A percentile compares a stretch with the other conserved stretches of the same genome.
Conservation (phyloP, 2,888 invertebrate species). For the Pammene fasciana region DNA sequence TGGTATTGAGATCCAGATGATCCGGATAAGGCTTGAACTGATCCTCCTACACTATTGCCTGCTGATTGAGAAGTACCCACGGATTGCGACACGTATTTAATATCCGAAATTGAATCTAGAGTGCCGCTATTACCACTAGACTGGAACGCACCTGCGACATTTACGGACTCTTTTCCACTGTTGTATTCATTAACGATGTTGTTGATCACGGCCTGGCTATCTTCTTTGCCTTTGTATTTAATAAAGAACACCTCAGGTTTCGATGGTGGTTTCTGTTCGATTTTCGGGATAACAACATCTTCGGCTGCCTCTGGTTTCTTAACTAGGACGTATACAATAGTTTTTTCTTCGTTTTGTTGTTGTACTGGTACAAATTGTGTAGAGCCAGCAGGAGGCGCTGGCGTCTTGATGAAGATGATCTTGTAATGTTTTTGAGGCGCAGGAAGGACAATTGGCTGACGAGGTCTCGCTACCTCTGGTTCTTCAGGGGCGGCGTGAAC, state of each 20-base stretch:
- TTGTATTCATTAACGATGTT: constrained; percentile 74
- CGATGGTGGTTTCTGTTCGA: constrained; percentile 87
- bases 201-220: constrained; percentile 73
- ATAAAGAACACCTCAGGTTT: constrained; percentile 92
- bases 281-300: constrained; percentile 86
- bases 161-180: constrained; percentile 52
- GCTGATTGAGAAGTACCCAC: constrained; percentile 10
- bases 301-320: constrained; percentile 89
- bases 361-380: constrained; percentile 87
- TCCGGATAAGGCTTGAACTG: constrained; percentile 10
- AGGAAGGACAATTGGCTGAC: constrained; percentile 83
- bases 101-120: constrained; percentile 26
- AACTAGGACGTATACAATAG: constrained; percentile 89
- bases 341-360: constrained; percentile 88
- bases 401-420: constrained; percentile 91
- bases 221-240: constrained; percentile 87
- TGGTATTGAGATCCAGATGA: constrained; percentile 38
- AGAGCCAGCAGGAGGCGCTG: constrained; percentile 84
- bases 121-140: constrained; percentile 21
- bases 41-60: neutral
- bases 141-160: constrained; percentile 21
- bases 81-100: constrained; percentile 25
- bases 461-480: constrained; percentile 79
- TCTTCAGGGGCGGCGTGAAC: constrained; percentile 78
- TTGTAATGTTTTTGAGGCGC: constrained; percentile 90